Evolutionary conservation across 2,113 vertebrate genomes (phyloP), one percentile per base, ranked within the genome.

Genomic region (Corynorhinus townsendii): DNA sequence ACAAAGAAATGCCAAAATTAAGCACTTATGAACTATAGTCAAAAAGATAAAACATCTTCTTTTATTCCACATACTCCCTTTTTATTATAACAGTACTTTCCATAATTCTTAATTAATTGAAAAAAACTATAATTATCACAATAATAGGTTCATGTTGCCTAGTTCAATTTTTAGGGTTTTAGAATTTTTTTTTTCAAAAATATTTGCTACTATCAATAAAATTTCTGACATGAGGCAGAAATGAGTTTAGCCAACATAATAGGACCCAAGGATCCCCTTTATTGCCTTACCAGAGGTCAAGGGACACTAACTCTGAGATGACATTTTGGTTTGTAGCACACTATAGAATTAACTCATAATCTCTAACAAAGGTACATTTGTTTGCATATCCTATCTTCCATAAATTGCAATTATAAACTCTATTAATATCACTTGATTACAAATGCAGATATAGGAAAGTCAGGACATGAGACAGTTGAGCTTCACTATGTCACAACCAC

Each of bases 181-280:
- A 91, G 33, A 45, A 71, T 59, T 59, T 96, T 81, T 59, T 96
- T 81, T 80, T 59, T 62, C 20, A n/a, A 68, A 68, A n/a, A n/a
- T 26, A 43, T 64, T 86, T 73, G 52, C 93, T 92, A 94, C 9
- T 97, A 79, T 95, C 90, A 95, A 91, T 47, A 30, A 90, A 92
- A 96, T 96, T 94, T 97, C 96, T 98, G 93, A 95, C 82, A 97
- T 89, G 59, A 86, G n/a, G 95, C 24, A 1, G 92, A 98, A 97
- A 97, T 97, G 93, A 98, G 73, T 73, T 98, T 89, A 97, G 75
- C 76, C 83, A 97, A 90, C 22, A 95, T 73, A 96, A 19, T 30
- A n/a, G 59, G 84, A 93, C 81, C 69, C 92, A 92, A 94, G 93
- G 79, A 94, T 66, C 10, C 49, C 90, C 43, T 68, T 85, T 73